Evolutionary conservation across 2,113 vertebrate species (phyloP).

Genomic region (Channa argus): DNA sequence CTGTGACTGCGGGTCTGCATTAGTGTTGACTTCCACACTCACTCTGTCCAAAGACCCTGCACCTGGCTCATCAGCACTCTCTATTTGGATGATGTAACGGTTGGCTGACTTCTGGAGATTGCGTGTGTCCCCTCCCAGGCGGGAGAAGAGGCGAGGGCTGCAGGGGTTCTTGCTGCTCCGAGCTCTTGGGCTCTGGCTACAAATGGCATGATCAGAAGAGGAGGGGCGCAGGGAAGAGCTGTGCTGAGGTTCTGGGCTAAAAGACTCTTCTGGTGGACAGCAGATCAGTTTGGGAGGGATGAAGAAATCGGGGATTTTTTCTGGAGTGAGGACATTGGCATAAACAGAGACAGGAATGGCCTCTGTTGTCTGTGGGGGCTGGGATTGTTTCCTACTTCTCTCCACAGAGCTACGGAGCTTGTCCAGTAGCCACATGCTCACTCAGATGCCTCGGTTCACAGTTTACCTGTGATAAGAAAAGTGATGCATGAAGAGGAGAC

Average conservation of each 20-base stretch:
- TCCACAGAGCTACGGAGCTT: conserved; percentile 91
- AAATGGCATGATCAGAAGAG: conserved; percentile 86
- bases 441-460: conserved; percentile 47
- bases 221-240: conserved; percentile 81
- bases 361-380: conserved; percentile 60
- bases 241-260: conserved; percentile 75
- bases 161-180: conserved; percentile 83
- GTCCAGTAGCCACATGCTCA: conserved; percentile 93
- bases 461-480: conserved; percentile 41
- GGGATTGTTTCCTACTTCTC: conserved; percentile 74
- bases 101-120: conserved; percentile 88
- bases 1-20: conserved; percentile 90
- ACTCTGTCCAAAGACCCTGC: conserved; percentile 15
- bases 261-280: conserved; percentile 85
- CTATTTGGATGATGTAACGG: conserved; percentile 95
- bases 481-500: conserved; percentile 11
- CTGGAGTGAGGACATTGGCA: conserved; percentile 95
- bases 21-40: conserved; percentile 76
- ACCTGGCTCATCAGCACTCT: conserved; percentile 90
- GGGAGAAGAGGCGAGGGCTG: conserved; percentile 88
- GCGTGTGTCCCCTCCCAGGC: conserved; percentile 81
- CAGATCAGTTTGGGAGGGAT: conserved; percentile 93
- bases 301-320: conserved; percentile 97
- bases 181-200: conserved; percentile 84
- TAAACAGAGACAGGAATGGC: conserved; percentile 85